These are phyloP conservation scores for Acanthosepion esculentum DNA, from an alignment of 2,888 invertebrate species.

Conservation along the genomic window DNA sequence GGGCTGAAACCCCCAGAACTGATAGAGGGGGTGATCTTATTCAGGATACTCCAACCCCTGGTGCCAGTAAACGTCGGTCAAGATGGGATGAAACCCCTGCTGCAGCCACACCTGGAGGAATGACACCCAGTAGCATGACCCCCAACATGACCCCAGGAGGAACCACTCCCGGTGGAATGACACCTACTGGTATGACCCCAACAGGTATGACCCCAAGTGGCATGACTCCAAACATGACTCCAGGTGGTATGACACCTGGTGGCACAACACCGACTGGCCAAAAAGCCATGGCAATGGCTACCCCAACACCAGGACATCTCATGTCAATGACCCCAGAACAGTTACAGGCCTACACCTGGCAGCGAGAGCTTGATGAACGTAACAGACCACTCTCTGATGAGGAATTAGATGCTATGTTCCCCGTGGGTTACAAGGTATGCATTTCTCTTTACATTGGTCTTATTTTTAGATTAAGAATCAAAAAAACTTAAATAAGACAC, in stretches of 20 bases:
- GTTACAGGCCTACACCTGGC: slow-evolving; percentile 97
- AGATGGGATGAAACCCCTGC: slow-evolving; percentile 99
- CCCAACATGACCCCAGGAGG: slow-evolving; percentile 75
- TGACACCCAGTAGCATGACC: slow-evolving; percentile 78
- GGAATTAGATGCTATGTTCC: slow-evolving; percentile 97
- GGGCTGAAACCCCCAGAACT: slow-evolving; percentile 99
- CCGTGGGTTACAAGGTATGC: slow-evolving; percentile 94
- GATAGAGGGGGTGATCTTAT: slow-evolving; percentile 83
- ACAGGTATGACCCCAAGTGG: slow-evolving; percentile 63
- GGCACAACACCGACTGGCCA: slow-evolving; percentile 78
- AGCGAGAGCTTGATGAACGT: slow-evolving; percentile 97
- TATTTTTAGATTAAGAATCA: too few relatives aligned
- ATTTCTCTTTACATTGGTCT: neutral
- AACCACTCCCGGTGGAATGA: slow-evolving; percentile 70
- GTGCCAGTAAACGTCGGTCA: slow-evolving; percentile 93
- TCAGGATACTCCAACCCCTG: slow-evolving; percentile 93
- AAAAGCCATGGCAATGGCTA: slow-evolving; percentile 98
- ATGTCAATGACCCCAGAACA: slow-evolving; percentile 99
- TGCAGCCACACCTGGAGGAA: slow-evolving; percentile 76
- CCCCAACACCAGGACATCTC: slow-evolving; percentile 94
- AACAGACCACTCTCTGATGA: slow-evolving; percentile 97
- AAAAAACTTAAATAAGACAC: too few relatives aligned
- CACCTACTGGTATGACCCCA: slow-evolving; percentile 74
- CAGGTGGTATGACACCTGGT: slow-evolving; percentile 73
- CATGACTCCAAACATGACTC: slow-evolving; percentile 82